These are phyloP conservation scores for Bubo bubo DNA, from an alignment of 2,113 vertebrate species.

Conservation along the genomic window DNA sequence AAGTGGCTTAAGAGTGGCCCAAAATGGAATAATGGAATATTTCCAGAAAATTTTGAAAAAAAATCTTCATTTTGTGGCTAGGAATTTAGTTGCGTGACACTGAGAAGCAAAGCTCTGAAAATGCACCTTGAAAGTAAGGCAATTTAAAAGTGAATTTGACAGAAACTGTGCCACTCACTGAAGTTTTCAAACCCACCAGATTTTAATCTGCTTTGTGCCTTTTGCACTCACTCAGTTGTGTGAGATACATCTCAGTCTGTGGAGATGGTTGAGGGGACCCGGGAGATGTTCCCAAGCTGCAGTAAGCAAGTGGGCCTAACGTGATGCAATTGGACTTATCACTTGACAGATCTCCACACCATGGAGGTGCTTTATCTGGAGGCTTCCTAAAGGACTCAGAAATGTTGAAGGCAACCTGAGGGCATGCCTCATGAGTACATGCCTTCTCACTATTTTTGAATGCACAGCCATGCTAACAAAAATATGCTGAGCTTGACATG, in stretches of 20 bases:
- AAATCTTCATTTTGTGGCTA: not conserved
- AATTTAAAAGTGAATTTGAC: not conserved
- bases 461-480: not conserved
- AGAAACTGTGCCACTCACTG: not conserved
- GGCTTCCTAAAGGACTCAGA: not conserved
- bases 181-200: not conserved
- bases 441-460: not conserved
- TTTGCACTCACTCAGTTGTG: not conserved
- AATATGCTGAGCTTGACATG: not conserved
- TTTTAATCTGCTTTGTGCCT: not conserved
- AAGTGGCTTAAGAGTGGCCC: not conserved
- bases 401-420: not conserved
- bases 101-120: not conserved
- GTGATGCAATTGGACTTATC: not conserved
- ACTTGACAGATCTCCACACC: not conserved
- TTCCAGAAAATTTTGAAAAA: not conserved
- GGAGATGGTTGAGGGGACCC: accelerated
- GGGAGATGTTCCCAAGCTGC: not conserved
- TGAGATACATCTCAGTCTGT: not conserved
- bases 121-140: not conserved
- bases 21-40: not conserved
- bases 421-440: not conserved
- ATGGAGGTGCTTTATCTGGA: not conserved
- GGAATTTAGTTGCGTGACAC: not conserved
- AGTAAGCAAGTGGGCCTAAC: not conserved